Evolutionary conservation across 2,888 invertebrate genomes (phyloP).

Genomic region (Dolichopus griseipennis): DNA sequence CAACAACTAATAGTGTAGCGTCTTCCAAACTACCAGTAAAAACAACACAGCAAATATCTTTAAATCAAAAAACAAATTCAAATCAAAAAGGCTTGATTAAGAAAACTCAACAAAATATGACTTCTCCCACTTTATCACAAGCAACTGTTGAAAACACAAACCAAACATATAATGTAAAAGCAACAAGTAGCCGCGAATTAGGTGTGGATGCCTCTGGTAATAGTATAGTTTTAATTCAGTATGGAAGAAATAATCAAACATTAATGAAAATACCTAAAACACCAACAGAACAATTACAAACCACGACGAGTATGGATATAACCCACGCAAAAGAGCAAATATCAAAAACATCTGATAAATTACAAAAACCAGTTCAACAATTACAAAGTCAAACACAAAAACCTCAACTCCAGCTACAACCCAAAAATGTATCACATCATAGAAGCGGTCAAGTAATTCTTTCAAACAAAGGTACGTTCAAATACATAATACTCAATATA

Average conservation of each 20-base stretch:
- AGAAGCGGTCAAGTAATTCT: background rate
- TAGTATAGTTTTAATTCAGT: background rate
- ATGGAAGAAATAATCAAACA: slow-evolving; percentile 1
- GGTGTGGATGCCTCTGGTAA: background rate
- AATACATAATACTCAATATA: no score
- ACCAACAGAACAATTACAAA: background rate
- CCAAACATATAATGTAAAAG: background rate
- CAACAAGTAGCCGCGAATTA: background rate
- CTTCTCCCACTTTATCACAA: background rate
- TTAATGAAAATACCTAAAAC: slow-evolving; percentile 3
- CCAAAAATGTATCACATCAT: background rate
- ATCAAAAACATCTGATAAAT: background rate
- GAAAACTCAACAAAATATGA: background rate
- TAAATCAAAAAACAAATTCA: background rate
- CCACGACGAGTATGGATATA: background rate
- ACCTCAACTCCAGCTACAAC: background rate
- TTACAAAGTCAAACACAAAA: background rate
- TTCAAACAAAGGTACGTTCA: background rate
- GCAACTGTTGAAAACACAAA: background rate
- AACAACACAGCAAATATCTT: background rate
- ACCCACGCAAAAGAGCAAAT: background rate
- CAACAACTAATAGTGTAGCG: background rate
- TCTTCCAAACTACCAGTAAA: no score
- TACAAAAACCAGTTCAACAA: background rate
- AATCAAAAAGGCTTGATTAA: background rate